Percentiles rank a stretch among this genome's conserved stretches.
Evolutionary conservation across 2,888 invertebrate genomes (phyloP).

Genomic region (Microctonus brassicae): DNA sequence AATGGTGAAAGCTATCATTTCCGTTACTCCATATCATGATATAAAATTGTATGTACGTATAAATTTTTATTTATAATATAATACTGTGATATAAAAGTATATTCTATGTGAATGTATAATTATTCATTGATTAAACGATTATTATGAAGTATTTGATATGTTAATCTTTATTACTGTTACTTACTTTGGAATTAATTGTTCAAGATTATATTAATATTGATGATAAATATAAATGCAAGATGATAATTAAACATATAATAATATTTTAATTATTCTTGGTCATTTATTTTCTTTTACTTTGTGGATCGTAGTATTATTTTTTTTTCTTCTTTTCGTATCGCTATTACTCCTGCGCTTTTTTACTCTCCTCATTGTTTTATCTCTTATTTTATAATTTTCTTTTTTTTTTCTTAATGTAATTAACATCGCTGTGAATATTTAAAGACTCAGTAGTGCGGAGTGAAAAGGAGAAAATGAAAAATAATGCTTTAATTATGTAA

Average conservation of each 20-base stretch:
- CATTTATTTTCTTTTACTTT: neutral
- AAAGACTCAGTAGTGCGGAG: neutral
- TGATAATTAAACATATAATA: neutral
- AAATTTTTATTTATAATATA: too few species aligned
- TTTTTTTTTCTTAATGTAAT: slow-evolving; percentile 15
- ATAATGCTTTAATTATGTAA: slow-evolving; percentile 6
- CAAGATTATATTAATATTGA: neutral
- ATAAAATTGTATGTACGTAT: too few species aligned
- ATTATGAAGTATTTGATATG: neutral
- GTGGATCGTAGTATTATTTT: neutral
- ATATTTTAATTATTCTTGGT: neutral
- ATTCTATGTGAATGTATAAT: too few species aligned
- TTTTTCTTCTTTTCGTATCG: neutral
- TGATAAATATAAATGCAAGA: neutral
- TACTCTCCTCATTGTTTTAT: slow-evolving; percentile 4
- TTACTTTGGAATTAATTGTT: neutral
- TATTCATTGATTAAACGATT: neutral
- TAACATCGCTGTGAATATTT: slow-evolving; percentile 2
- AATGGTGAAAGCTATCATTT: neutral
- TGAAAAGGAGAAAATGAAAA: neutral
- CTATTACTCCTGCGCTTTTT: neutral
- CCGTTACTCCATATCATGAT: neutral
- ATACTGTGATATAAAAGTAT: too few species aligned
- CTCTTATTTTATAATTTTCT: neutral
- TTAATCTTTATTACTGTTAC: neutral